Conservation (phyloP, 2,797 vertebrate genomes). For the Danio jaintianensis region DNA sequence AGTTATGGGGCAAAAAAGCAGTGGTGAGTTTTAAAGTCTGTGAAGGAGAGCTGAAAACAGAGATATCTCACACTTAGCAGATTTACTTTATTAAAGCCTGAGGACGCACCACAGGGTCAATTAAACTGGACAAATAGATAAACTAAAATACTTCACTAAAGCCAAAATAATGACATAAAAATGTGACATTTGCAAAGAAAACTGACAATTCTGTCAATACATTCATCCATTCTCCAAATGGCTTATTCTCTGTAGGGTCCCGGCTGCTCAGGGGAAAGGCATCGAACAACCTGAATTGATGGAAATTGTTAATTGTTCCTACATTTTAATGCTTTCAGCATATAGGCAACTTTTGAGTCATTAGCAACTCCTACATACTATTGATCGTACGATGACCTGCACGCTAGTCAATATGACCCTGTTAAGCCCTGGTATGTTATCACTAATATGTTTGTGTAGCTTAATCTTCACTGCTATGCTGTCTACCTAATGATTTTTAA, state of each 20-base stretch:
- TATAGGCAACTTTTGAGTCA: not conserved
- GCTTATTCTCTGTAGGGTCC: not conserved
- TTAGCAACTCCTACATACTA: not conserved
- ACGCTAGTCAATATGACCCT: not conserved
- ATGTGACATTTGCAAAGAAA: not conserved
- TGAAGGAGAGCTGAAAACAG: not conserved
- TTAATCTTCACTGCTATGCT: not conserved
- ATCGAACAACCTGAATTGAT: not conserved
- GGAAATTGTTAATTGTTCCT: not conserved
- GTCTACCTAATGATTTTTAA: not conserved
- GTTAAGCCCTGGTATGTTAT: not conserved
- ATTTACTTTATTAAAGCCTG: not conserved
- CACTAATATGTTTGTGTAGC: not conserved
- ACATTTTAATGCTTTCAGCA: not conserved
- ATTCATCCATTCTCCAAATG: not conserved
- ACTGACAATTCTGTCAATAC: not conserved
- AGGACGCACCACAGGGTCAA: not conserved
- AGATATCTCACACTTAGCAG: slow-evolving; percentile 3
- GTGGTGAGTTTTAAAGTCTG: slow-evolving; percentile 6
- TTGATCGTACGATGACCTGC: slow-evolving; percentile 1
- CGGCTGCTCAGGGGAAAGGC: too few relatives aligned
- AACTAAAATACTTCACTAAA: not conserved
- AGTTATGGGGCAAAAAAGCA: slow-evolving; percentile 16
- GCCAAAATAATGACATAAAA: not conserved
- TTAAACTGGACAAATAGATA: not conserved